Percentiles rank a stretch among this genome's conserved stretches.
Conservation (phyloP, 35 echinoderm and acorn worm species). For the Acanthaster planci region DNA sequence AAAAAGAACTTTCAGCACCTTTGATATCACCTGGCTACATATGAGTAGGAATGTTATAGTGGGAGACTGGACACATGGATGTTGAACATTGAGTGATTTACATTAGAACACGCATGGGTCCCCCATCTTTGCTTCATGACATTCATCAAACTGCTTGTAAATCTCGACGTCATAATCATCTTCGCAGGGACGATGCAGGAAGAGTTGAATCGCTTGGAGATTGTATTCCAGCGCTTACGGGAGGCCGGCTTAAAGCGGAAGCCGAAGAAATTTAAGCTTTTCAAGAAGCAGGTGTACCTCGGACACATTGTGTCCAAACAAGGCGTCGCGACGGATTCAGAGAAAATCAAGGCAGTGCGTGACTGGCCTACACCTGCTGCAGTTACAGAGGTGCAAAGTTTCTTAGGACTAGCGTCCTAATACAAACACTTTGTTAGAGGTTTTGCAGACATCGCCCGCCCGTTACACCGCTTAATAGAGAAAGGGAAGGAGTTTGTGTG, state of each 20-base stretch:
- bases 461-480: constrained; percentile 52
- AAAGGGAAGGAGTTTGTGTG: constrained; percentile 28
- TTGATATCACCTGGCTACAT: too few species aligned
- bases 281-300: constrained; percentile 37
- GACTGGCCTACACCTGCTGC: background rate
- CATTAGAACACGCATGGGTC: too few species aligned
- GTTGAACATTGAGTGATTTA: too few species aligned
- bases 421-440: constrained; percentile 46
- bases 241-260: constrained; percentile 48
- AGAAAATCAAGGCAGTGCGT: constrained; percentile 36
- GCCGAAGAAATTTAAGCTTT: constrained; percentile 46
- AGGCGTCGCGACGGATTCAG: constrained; percentile 38
- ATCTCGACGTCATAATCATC: constrained; percentile 45
- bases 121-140: too few species aligned
- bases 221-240: background rate
- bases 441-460: constrained; percentile 55
- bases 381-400: constrained; percentile 5
- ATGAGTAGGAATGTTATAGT: too few species aligned
- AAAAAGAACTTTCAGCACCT: too few species aligned
- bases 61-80: too few species aligned
- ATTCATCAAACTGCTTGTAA: background rate
- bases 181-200: constrained; percentile 1
- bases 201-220: background rate
- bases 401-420: constrained; percentile 48
- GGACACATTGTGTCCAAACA: constrained; percentile 42